A percentile compares a stretch with the other conserved stretches of the same genome.
Conservation (phyloP, 1,140 invertebrate genomes). For the Carposina sasakii region DNA sequence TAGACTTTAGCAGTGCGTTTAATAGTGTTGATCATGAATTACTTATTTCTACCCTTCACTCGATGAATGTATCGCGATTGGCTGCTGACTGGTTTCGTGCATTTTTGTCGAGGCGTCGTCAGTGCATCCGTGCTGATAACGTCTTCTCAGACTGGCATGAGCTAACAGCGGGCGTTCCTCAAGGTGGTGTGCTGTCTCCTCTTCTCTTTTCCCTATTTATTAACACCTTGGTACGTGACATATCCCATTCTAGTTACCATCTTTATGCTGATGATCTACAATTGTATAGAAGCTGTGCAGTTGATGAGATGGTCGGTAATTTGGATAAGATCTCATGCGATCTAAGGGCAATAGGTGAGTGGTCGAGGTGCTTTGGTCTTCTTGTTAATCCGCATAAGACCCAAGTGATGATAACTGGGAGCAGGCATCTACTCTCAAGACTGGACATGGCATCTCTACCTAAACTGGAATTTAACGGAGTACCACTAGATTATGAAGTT, state of each 20-base stretch:
- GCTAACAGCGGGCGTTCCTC: slow-evolving; percentile 3
- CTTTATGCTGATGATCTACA: slow-evolving; percentile 5
- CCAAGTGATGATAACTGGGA: not conserved
- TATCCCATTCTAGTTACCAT: not conserved
- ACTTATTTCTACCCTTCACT: too few relatives aligned
- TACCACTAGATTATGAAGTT: not conserved
- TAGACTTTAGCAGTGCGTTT: too few relatives aligned
- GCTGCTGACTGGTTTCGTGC: not conserved
- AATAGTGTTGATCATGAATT: too few relatives aligned
- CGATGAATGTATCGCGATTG: too few relatives aligned
- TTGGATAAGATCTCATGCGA: not conserved
- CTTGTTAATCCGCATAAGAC: not conserved
- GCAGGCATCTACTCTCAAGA: not conserved
- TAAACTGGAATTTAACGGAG: not conserved
- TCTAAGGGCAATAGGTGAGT: not conserved
- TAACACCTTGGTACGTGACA: not conserved
- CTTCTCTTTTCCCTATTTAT: not conserved
- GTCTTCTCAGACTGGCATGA: slow-evolving; percentile 1
- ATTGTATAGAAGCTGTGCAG: not conserved
- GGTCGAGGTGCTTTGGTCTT: not conserved
- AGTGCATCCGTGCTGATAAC: slow-evolving; percentile 4
- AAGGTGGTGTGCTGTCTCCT: slow-evolving; percentile 8
- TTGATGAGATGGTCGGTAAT: not conserved
- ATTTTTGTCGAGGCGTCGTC: slow-evolving; percentile 1
- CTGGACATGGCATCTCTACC: not conserved